Conservation (phyloP, 1,140 invertebrate species). For the Pinna nobilis region DNA sequence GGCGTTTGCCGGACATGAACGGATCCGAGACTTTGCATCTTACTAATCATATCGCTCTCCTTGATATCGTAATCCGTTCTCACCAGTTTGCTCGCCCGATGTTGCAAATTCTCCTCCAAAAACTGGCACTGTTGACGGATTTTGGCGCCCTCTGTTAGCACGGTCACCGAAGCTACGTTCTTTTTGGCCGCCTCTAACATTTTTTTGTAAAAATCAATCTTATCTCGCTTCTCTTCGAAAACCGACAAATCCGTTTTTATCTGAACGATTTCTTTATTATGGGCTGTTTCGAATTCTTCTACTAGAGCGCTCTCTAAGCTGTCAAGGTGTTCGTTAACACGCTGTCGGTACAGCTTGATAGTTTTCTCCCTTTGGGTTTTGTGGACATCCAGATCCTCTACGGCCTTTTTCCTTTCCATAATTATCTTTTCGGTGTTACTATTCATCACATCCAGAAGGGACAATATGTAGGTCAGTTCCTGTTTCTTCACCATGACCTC, state of each 20-base stretch:
- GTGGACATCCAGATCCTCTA: slow-evolving; percentile 22
- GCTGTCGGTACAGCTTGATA: slow-evolving; percentile 13
- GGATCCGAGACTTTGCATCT: slow-evolving; percentile 11
- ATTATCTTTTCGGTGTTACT: slow-evolving; percentile 26
- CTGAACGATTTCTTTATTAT: slow-evolving; percentile 14
- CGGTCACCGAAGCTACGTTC: slow-evolving; percentile 19
- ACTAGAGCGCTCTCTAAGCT: slow-evolving; percentile 16
- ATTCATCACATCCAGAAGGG: slow-evolving; percentile 23
- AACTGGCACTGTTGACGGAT: slow-evolving; percentile 29
- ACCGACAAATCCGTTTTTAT: slow-evolving; percentile 23
- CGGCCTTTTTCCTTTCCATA: slow-evolving; percentile 13
- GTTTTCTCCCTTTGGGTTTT: slow-evolving; percentile 22
- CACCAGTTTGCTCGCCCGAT: slow-evolving; percentile 23
- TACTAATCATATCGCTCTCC: slow-evolving; percentile 3
- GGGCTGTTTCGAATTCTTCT: slow-evolving; percentile 26
- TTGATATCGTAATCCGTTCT: slow-evolving; percentile 15
- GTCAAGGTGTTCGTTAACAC: slow-evolving; percentile 30
- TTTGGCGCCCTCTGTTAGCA: slow-evolving; percentile 35
- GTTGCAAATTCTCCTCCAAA: slow-evolving; percentile 28
- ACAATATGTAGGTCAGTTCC: slow-evolving; percentile 14
- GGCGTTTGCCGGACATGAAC: slow-evolving; percentile 18
- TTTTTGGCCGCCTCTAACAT: slow-evolving; percentile 22
- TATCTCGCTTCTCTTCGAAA: slow-evolving; percentile 35
- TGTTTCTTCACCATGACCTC: slow-evolving; percentile 33
- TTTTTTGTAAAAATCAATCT: slow-evolving; percentile 27